Base-by-base conservation (phyloP, 37 sponge, comb jelly and placozoan species). In the Diacarnus erythraeanus region DNA sequence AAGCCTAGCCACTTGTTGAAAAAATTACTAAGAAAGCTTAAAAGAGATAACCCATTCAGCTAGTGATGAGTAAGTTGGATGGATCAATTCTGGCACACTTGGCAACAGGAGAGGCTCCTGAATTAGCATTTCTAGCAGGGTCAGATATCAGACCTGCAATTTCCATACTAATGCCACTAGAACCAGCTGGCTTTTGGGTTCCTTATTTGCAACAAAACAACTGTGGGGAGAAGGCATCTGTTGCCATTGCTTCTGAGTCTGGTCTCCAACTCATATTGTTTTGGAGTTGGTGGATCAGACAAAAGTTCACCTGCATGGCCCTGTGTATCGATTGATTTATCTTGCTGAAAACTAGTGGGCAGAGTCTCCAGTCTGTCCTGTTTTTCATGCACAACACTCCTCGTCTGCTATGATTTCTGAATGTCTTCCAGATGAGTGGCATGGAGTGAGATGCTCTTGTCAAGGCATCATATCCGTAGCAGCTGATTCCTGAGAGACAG, bases 381-480 rank as follows among this genome's bases (percentile, higher is more conserved):
- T 77, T 73, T 34, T 25, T 39, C 63, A 77, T 72, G 9, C 38
- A 9, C 77, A 15, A 27, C 77, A 83, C 38, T 77, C 78, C 47
- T 54, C 41, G 38, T 84, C 85, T 9, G 85, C 85, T 42, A 58
- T 37, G 3, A 9, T 38, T 77, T 77, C 65, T 41, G 61, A 1
- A 15, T 64, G 1, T 78, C 77, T 3, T 78, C 74, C 3, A 84
- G 73, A 37, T 84, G 72, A 34, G 31, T 3, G 36, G 85, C 85
- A 40, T 70, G 72, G 23, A 84, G 36, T 33, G 12, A 22, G 9
- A 84, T 77, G 47, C 39, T 38, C 64, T 51, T 77, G 44, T 84
- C 65, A 47, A 84, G 42, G 75, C 85, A 84, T 75, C 86, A 85
- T 75, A 78, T 18, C 86, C 79, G 69, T 2, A 85, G 56, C 34